phyloP scores from a whole-genome alignment of 1,140 invertebrate species.

The Callitettix versicolor region DNA sequence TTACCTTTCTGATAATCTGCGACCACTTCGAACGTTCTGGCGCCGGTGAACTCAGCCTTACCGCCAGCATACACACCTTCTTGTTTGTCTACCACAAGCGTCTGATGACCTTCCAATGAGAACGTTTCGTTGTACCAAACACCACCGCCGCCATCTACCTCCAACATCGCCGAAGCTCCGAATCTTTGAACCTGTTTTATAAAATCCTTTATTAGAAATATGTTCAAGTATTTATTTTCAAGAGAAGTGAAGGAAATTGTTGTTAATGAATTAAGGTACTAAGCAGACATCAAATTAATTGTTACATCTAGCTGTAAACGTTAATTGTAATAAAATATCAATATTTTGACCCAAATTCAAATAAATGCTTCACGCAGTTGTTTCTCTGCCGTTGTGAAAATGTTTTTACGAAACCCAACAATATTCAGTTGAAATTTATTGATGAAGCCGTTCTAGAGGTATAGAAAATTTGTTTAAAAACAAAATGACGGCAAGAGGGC shows the following conservation, averaged over 20 bases:
- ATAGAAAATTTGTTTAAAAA: too few species aligned
- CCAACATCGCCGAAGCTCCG: constrained; percentile 85
- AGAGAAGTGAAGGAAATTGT: neutral
- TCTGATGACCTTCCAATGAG: constrained; percentile 80
- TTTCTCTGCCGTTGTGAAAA: too few species aligned
- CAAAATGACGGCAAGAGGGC: too few species aligned
- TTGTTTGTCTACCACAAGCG: constrained; percentile 85
- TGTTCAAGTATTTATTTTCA: neutral
- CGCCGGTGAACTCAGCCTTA: constrained; percentile 88
- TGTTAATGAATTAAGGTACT: neutral
- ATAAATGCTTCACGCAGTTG: too few species aligned
- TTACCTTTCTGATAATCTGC: constrained; percentile 88
- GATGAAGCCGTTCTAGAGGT: too few species aligned
- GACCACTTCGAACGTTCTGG: constrained; percentile 84
- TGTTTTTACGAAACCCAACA: too few species aligned
- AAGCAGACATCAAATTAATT: neutral
- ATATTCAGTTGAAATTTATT: too few species aligned
- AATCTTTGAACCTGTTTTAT: constrained; percentile 50
- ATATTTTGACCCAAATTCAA: too few species aligned
- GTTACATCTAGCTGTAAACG: neutral
- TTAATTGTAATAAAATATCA: too few species aligned
- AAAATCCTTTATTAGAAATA: constrained; percentile 1
- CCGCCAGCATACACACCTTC: constrained; percentile 90
- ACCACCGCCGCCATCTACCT: constrained; percentile 90
- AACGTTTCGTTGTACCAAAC: constrained; percentile 89